Evolutionary conservation across 2,113 vertebrate genomes (phyloP).

Genomic region (Dicaeum eximium): DNA sequence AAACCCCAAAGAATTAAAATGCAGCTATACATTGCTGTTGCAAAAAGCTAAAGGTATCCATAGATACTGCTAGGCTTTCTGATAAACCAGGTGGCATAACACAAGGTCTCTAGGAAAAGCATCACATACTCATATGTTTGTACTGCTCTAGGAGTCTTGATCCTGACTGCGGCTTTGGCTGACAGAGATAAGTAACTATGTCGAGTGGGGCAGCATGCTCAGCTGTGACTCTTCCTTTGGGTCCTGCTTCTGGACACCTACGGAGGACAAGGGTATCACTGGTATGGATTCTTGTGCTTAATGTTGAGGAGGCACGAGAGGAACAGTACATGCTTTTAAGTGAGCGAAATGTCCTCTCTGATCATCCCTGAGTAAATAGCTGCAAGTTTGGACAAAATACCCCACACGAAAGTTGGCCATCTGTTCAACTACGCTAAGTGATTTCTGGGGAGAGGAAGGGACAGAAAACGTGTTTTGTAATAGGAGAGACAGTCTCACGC

Average conservation of each 20-base stretch:
- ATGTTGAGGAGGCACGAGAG: not conserved
- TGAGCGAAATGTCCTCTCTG: not conserved
- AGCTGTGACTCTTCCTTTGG: not conserved
- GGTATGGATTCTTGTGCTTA: not conserved
- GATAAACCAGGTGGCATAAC: not conserved
- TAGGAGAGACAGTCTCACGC: not conserved
- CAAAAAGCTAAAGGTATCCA: not conserved
- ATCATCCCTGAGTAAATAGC: not conserved
- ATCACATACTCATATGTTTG: not conserved
- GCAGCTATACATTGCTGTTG: not conserved
- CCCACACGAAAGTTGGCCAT: not conserved
- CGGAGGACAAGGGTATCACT: not conserved
- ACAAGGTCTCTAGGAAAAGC: not conserved
- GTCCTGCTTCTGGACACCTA: not conserved
- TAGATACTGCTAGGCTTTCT: not conserved
- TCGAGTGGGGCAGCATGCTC: accelerated
- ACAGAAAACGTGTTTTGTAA: not conserved
- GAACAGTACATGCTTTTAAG: not conserved
- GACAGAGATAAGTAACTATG: not conserved
- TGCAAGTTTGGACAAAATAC: conserved; percentile 20
- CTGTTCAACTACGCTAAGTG: not conserved
- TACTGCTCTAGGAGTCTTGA: not conserved
- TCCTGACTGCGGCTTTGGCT: not conserved
- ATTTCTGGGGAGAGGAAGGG: not conserved
- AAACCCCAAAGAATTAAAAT: not conserved